A percentile compares a stretch with the other conserved stretches of the same genome.
These are phyloP conservation scores for Melopsittacus undulatus DNA, from an alignment of 2,797 vertebrate genomes.

Conservation along the genomic window DNA sequence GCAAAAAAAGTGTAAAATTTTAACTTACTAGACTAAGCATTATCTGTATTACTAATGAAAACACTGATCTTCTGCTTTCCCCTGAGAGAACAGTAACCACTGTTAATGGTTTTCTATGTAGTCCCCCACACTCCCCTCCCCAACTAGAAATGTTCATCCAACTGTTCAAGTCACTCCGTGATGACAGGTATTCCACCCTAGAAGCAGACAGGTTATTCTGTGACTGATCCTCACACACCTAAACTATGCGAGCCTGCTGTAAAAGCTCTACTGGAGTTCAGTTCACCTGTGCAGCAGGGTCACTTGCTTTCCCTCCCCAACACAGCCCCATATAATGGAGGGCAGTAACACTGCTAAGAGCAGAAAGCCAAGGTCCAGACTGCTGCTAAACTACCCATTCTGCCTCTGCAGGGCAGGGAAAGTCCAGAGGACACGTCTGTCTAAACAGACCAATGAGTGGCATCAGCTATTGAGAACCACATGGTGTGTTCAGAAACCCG, in stretches of 20 bases:
- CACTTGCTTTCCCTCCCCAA: background rate
- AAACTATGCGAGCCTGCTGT: rapidly evolving
- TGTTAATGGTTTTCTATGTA: background rate
- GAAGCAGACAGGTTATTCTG: background rate
- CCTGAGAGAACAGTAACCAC: background rate
- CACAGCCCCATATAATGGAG: background rate
- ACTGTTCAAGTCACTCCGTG: background rate
- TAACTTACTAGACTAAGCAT: background rate
- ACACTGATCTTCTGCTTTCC: background rate
- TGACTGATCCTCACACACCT: background rate
- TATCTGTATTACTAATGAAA: background rate
- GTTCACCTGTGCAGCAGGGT: background rate
- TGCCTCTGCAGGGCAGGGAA: background rate
- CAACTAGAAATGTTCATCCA: background rate
- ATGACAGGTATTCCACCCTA: background rate
- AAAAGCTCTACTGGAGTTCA: background rate
- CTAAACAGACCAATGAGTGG: background rate
- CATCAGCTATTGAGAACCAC: background rate
- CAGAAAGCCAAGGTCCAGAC: background rate
- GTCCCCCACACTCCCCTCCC: background rate
- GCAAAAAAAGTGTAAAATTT: background rate
- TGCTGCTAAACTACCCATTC: background rate
- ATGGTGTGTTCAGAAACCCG: background rate
- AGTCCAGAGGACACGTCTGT: background rate
- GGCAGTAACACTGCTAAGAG: background rate